phyloP scores from a whole-genome alignment of 2,888 invertebrate genomes.

The Nephrotoma guestfalica region DNA sequence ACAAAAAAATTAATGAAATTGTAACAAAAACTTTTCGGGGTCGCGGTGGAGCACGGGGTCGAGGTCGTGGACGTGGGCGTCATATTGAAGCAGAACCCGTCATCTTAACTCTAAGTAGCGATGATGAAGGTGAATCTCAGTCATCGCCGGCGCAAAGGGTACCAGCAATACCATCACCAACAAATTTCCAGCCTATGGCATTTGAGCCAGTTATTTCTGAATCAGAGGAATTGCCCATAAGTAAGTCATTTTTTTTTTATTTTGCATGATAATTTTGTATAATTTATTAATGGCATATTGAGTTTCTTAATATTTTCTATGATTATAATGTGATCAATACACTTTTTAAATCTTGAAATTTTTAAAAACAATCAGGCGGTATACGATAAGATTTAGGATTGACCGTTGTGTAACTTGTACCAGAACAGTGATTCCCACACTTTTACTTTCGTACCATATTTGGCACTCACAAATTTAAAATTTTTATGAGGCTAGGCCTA shows the following conservation, averaged over 20 bases:
- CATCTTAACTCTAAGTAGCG: constrained; percentile 53
- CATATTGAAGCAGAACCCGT: constrained; percentile 49
- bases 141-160: background rate
- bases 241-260: constrained; percentile 6
- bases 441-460: no score
- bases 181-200: constrained; percentile 14
- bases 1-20: background rate
- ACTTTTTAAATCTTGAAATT: no score
- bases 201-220: constrained; percentile 26
- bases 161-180: background rate
- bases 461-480: no score
- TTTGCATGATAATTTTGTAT: background rate
- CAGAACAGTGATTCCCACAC: no score
- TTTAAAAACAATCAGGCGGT: no score
- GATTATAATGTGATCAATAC: no score
- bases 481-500: no score
- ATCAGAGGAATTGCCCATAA: constrained; percentile 14
- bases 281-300: background rate
- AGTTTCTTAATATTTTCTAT: no score
- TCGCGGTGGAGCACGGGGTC: constrained; percentile 17
- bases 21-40: background rate
- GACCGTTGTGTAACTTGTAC: no score
- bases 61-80: constrained; percentile 22
- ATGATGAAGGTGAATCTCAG: constrained; percentile 42
- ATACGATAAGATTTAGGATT: no score